Base-by-base conservation (phyloP, 2,113 vertebrate genomes). In the Dipodomys spectabilis region DNA sequence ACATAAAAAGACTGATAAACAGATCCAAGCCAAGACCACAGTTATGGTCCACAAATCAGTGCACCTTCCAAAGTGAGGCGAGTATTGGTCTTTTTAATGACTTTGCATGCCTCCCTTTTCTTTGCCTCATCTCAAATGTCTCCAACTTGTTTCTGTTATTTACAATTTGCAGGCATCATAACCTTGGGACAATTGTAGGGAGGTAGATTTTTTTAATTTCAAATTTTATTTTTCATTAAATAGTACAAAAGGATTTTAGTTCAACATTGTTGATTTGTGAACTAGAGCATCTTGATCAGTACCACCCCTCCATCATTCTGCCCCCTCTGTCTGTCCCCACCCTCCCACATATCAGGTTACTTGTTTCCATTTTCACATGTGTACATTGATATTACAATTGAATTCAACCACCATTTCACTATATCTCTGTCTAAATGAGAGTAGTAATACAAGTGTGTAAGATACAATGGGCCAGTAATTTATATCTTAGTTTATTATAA, bases 401-500 rank as follows among this genome's bases (percentile, higher is more conserved):
- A 57, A 57, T 57, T 57, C 53, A 57, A 57, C 53, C 53, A 57
- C 15, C 53, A 57, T 18, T 18, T 57, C 53, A 57, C 49, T 49
- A 49, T 49, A 49, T 16, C 12, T 57, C 53, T 57, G 53, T 57
- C 27, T 19, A 85, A 94, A 67, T 93, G 79, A 93, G 1, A 86
- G 28, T 93, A 92, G 49, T 95, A 88, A 92, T 87, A 62, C 92
- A 73, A 91, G 53, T 93, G 79, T 93, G 1, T 88, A 28, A 95
- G 91, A 92, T 87, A 53, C 94, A 69, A 87, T 92, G 57, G 68
- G 22, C 79, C 82, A 94, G 49, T 87, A 88, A 30, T 71, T 96
- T 85, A 22, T 93, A 64, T 96, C 30, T 91, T 95, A 83, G 30
- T 94, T 96, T 73, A 91, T 27, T 94, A 44, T 85, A 74, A 93